Evolutionary conservation across 1,140 invertebrate species (phyloP).

Genomic region (Zaprionus inermis): DNA sequence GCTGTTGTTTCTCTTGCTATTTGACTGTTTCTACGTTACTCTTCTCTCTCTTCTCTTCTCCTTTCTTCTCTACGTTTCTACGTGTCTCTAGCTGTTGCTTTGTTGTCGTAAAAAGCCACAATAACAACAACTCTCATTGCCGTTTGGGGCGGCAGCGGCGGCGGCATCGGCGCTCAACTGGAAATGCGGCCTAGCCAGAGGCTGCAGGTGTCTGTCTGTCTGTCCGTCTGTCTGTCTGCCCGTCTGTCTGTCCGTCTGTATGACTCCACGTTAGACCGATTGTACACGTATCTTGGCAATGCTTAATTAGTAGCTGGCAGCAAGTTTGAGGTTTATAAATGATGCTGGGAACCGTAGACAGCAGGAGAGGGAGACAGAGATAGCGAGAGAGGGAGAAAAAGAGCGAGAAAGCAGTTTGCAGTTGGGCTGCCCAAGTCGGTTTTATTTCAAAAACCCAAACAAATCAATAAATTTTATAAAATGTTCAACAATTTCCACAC

Average conservation of each 20-base stretch:
- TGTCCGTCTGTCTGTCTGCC: constrained; percentile 39
- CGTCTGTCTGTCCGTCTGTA: constrained; percentile 22
- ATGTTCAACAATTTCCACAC: not conserved
- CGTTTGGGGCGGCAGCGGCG: constrained; percentile 70
- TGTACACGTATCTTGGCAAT: constrained; percentile 50
- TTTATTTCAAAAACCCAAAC: constrained; percentile 8
- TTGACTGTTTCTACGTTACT: constrained; percentile 18
- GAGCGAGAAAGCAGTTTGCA: not conserved
- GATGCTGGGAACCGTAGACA: constrained; percentile 12
- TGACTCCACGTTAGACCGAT: constrained; percentile 14
- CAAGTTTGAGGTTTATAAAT: constrained; percentile 55
- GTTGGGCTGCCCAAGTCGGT: not conserved
- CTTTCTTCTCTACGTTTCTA: not conserved
- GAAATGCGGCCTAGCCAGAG: constrained; percentile 65
- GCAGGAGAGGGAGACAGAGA: not conserved
- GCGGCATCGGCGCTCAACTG: constrained; percentile 71
- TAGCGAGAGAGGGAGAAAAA: not conserved
- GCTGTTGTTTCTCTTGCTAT: constrained; percentile 5
- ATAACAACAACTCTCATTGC: constrained; percentile 54
- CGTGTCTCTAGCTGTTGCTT: constrained; percentile 40
- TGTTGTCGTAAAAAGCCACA: constrained; percentile 35
- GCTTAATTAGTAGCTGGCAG: constrained; percentile 72
- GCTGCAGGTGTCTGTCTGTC: constrained; percentile 67
- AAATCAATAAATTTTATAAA: constrained; percentile 21
- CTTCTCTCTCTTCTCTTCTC: not conserved